Conservation (phyloP, 1,140 invertebrate species). For the Papilio machaon region DNA sequence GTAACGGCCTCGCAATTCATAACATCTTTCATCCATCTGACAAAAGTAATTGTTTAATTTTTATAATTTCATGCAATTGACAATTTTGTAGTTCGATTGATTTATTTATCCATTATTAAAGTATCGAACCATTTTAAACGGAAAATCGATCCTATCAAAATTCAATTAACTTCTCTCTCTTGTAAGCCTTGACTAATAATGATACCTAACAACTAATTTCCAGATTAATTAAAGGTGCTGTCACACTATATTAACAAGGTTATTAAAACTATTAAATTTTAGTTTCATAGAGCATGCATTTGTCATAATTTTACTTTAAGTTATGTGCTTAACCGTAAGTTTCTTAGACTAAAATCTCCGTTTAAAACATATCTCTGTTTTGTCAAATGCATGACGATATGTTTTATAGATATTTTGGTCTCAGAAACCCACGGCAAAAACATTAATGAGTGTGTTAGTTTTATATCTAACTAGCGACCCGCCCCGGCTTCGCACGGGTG, state of each 20-base stretch:
- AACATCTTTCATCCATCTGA: not conserved
- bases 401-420: no score
- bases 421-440: no score
- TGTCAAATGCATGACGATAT: no score
- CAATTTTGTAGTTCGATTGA: conserved; percentile 27
- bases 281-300: no score
- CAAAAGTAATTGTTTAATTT: not conserved
- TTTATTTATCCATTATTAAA: conserved; percentile 29
- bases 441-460: no score
- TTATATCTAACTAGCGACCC: no score
- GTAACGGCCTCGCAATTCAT: not conserved
- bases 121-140: conserved; percentile 2
- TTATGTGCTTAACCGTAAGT: no score
- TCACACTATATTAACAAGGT: not conserved
- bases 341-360: no score
- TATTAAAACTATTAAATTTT: no score
- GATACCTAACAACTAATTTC: conserved; percentile 26
- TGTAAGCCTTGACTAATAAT: conserved; percentile 25
- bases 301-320: no score
- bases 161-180: conserved; percentile 24
- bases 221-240: not conserved
- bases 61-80: conserved; percentile 30
- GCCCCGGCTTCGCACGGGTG: no score
- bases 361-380: no score
- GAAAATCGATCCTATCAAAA: conserved; percentile 23